Conservation (phyloP, 92 coral and sea anemone species). For the Pocillopora meandrina region DNA sequence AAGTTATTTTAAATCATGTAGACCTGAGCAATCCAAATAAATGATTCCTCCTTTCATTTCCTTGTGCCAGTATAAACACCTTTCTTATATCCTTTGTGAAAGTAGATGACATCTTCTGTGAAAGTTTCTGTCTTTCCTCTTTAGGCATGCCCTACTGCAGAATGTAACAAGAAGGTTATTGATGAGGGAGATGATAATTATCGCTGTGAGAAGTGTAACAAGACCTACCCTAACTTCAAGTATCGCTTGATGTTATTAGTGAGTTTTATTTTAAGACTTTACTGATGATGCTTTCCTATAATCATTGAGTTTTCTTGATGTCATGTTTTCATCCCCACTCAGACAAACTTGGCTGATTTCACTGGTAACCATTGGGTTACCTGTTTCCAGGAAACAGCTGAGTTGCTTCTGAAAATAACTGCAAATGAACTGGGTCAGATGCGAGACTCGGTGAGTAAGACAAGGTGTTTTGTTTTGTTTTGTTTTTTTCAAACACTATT, state of each 20-base stretch:
- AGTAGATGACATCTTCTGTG: no score
- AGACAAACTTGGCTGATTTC: slow-evolving; percentile 89
- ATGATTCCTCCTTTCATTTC: no score
- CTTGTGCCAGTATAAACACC: no score
- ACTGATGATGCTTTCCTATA: neutral
- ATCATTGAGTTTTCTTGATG: neutral
- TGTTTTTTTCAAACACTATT: no score
- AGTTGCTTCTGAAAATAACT: slow-evolving; percentile 62
- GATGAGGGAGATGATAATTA: slow-evolving; percentile 81
- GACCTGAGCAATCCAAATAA: no score
- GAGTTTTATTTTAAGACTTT: slow-evolving; percentile 9
- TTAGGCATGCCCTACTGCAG: slow-evolving; percentile 90
- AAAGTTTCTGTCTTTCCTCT: neutral
- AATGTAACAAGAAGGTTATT: slow-evolving; percentile 95
- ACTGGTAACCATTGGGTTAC: slow-evolving; percentile 94
- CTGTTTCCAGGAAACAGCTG: slow-evolving; percentile 95
- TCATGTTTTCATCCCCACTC: neutral
- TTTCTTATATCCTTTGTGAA: no score
- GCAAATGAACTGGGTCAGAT: slow-evolving; percentile 82
- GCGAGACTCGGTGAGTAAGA: slow-evolving; percentile 69
- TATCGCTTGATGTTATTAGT: slow-evolving; percentile 86
- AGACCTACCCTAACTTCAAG: slow-evolving; percentile 82
- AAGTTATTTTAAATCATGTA: no score
- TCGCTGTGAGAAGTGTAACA: slow-evolving; percentile 95
- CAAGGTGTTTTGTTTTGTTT: no score